Conservation (phyloP, 2,797 vertebrate genomes). For the Helarctos malayanus region DNA sequence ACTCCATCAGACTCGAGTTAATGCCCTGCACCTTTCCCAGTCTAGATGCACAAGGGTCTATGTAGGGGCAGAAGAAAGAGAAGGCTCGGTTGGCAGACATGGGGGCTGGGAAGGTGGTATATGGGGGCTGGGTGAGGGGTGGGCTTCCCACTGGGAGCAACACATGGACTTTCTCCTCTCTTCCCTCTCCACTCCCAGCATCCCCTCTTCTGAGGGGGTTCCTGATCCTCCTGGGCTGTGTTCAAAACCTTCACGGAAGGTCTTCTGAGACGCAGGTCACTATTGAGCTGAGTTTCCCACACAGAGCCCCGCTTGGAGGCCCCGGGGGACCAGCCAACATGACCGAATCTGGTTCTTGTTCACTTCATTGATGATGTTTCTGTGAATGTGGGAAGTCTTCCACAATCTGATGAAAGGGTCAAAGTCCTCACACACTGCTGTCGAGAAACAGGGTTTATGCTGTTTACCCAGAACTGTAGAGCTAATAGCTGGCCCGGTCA, state of each 20-base stretch:
- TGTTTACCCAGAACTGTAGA: too few species aligned
- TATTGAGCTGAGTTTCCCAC: background rate
- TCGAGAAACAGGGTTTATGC: background rate
- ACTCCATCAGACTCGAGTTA: background rate
- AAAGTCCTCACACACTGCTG: background rate
- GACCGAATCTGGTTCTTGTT: too few species aligned
- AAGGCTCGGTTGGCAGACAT: too few species aligned
- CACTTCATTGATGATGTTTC: background rate
- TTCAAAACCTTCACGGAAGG: background rate
- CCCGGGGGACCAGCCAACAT: fast-evolving
- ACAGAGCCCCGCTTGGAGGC: background rate
- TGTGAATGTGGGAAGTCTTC: too few species aligned
- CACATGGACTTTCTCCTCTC: background rate
- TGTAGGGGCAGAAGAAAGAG: too few species aligned
- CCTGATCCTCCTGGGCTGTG: background rate
- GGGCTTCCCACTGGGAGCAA: fast-evolving
- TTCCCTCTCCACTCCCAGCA: fast-evolving
- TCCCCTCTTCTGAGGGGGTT: too few species aligned
- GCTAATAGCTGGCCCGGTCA: background rate
- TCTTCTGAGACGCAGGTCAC: background rate
- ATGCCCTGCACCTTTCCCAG: background rate
- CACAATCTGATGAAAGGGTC: background rate
- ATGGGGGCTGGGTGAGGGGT: background rate
- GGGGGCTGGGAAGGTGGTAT: background rate
- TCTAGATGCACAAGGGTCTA: background rate